These are phyloP conservation scores for Drymonia ruficornis DNA, from an alignment of 2,888 invertebrate genomes.

Conservation along the genomic window DNA sequence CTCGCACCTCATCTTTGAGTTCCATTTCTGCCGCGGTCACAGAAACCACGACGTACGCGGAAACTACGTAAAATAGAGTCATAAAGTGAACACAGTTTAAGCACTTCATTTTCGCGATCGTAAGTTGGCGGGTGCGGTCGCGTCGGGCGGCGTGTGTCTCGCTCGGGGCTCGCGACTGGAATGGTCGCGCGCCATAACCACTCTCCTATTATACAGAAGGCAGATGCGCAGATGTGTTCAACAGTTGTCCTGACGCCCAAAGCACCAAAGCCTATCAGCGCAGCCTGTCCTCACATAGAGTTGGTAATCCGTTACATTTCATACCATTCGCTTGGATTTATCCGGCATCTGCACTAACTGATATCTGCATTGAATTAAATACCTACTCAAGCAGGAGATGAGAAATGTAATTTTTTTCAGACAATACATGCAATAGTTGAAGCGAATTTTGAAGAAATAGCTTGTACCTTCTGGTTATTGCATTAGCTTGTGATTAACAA, in stretches of 20 bases:
- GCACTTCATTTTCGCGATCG: conserved; percentile 61
- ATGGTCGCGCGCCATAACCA: conserved; percentile 45
- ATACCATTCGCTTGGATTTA: conserved; percentile 1
- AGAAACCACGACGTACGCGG: conserved; percentile 16
- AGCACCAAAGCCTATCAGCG: conserved; percentile 31
- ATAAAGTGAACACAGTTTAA: conserved; percentile 45
- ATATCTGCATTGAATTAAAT: neutral
- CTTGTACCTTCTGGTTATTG: too few relatives aligned
- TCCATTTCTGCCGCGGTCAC: conserved; percentile 52
- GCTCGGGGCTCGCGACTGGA: conserved; percentile 46
- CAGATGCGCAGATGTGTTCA: conserved; percentile 73
- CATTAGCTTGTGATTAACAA: too few relatives aligned
- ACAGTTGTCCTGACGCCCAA: conserved; percentile 68
- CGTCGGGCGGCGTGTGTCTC: conserved; percentile 37
- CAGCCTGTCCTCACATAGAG: conserved; percentile 30
- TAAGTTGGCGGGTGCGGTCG: conserved; percentile 27
- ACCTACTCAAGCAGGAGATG: too few relatives aligned
- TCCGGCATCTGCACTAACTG: neutral
- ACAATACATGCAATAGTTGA: too few relatives aligned
- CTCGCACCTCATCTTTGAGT: conserved; percentile 51
- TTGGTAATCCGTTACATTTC: conserved; percentile 7
- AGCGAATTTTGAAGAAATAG: too few relatives aligned
- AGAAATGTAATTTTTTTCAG: too few relatives aligned
- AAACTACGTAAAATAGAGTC: conserved; percentile 41
- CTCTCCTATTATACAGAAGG: conserved; percentile 49